Evolutionary conservation across 2,888 invertebrate genomes (phyloP), one percentile per base, ranked within the genome.

Genomic region (Gastrophysa polygoni): DNA sequence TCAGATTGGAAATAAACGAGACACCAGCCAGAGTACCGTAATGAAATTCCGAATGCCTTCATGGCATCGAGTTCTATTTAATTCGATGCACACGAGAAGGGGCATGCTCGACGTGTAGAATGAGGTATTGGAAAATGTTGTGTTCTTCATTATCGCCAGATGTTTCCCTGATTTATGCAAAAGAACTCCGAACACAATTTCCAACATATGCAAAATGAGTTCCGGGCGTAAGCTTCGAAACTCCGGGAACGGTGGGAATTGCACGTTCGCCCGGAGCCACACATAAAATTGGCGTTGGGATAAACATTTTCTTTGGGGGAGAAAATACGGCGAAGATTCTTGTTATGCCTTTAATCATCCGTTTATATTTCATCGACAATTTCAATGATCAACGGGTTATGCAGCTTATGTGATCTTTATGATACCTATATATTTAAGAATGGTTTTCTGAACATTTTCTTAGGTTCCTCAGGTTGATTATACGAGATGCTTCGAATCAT

Each of bases 141-240:
- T 38, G 38, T 38, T 38, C 38, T 38, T 38, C 38, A 38, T 38
- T 38, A 38, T 38, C 38, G 38, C 38, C 38, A 38, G 38, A 38
- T 38, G 38, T 38, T 38, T 32, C 38, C 14, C 7, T 38, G 38
- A 38, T 38, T 38, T 38, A 38, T 38, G 38, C 38, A 38, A 38
- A 38, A 38, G 38, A 38, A 38, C 38, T 38, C 38, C 38, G 14
- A 38, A n/a, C 38, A 38, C 38, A 38, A 38, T 38, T 38, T 38
- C 38, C 32, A 32, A 11, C 32, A 32, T 32, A 32, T 32, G 32
- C 32, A 32, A 32, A 32, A 32, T 11, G 32, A 32, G 10, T 32
- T 32, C 32, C 32, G 38, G 14, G 38, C 38, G 38, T 38, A 38
- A 14, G 38, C 38, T n/a, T 38, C 14, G 38, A 7, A 38, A 38